Base-by-base conservation (phyloP, 2,797 vertebrate species). In the Martes flavigula region DNA sequence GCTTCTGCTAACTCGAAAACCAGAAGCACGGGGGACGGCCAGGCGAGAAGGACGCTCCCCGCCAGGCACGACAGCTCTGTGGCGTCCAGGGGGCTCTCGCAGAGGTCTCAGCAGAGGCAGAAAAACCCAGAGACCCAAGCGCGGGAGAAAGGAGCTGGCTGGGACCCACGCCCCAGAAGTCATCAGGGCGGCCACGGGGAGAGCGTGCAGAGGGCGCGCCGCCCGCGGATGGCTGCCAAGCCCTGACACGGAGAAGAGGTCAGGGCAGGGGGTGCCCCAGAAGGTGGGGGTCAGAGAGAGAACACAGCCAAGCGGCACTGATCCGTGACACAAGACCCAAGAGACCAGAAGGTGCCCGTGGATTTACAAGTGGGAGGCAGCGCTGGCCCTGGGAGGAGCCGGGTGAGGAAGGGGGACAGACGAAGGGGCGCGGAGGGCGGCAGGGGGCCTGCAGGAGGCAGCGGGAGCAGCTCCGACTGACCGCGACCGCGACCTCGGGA, bases 181-280 rank as follows among this genome's bases (percentile, higher is more conserved):
- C 21, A 5, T 13, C 40, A 77, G 7, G 25, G 15, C 43, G 18
- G 73, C 43, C 43, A 6, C 15, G 0, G 21, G 46, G 73, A 13
- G 43, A 10, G 40, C 15, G 5, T 25, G 2, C 70, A 3, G 21
- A 7, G 70, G 12, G 7, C 54, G 8, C 32, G 5, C 20, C 11
- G n/a, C 66, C 4, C 7, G 8, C 32, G 3, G 7, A 68, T 9
- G 14, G 66, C 18, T 12, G 38, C 25, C 25, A 4, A 27, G 4
- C 23, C 25, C 25, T 4, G 25, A 4, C 7, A 2, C 12, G 0
- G 13, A 27, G 23, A 43, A 17, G 72, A 2, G 13, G 25, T 27
- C 40, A 15, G 72, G 14, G 25, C 25, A 73, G 40, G 72, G 25
- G 14, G 17, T 5, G 25, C 40, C 8, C 27, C 40, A 73, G 72